These are phyloP conservation scores for Pseudochromis fuscus DNA, from an alignment of 2,797 vertebrate species.

Conservation along the genomic window DNA sequence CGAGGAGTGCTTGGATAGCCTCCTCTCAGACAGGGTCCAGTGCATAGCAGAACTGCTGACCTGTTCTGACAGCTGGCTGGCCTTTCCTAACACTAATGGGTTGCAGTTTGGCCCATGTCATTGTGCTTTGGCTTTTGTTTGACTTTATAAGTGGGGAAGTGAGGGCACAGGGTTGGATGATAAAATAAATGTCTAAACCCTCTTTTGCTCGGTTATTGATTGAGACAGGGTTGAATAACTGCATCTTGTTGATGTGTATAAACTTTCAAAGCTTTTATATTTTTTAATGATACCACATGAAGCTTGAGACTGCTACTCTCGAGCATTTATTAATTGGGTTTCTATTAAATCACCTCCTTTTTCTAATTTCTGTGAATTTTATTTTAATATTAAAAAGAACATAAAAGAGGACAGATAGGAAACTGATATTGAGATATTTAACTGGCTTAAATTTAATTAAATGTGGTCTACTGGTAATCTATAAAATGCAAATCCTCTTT, in stretches of 20 bases:
- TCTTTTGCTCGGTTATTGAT: conserved; percentile 44
- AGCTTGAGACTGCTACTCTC: background rate
- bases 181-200: conserved; percentile 53
- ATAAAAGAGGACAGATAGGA: conserved; percentile 11
- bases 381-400: conserved; percentile 35
- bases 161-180: conserved; percentile 35
- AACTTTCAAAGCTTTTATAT: conserved; percentile 10
- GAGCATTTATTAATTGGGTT: background rate
- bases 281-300: conserved; percentile 9
- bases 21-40: conserved; percentile 52
- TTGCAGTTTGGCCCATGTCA: conserved; percentile 67
- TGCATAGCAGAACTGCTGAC: conserved; percentile 62
- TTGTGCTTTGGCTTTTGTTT: conserved; percentile 63
- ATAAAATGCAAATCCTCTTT: conserved; percentile 19
- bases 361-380: conserved; percentile 16
- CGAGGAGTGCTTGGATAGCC: conserved; percentile 54
- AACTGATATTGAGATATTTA: conserved; percentile 34
- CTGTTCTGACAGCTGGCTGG: conserved; percentile 72
- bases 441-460: conserved; percentile 15
- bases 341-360: conserved; percentile 5
- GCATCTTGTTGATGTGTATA: conserved; percentile 1
- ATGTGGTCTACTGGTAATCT: conserved; percentile 6
- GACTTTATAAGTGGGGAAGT: conserved; percentile 46
- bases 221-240: conserved; percentile 4
- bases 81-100: conserved; percentile 57